phyloP scores from a whole-genome alignment of 2,888 invertebrate genomes.

The Hyppa rectilinea region DNA sequence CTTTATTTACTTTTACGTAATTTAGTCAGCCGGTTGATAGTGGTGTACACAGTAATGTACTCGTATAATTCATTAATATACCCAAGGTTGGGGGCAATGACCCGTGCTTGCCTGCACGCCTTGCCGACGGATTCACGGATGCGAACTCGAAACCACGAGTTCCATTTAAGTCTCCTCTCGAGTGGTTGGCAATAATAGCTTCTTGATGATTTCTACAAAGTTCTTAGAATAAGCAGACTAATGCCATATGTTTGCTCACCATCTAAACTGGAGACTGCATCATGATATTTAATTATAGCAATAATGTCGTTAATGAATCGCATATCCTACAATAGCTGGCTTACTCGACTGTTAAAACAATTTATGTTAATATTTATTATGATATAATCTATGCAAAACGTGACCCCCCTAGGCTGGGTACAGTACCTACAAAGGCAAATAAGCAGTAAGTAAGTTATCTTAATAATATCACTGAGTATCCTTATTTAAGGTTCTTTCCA shows the following conservation, averaged over 20 bases:
- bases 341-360: slow-evolving; percentile 23
- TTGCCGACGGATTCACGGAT: not conserved
- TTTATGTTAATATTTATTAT: slow-evolving; percentile 22
- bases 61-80: not conserved
- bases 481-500: not conserved
- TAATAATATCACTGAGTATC: not conserved
- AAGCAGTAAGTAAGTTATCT: slow-evolving; percentile 1
- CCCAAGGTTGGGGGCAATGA: not conserved
- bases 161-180: not conserved
- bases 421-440: slow-evolving; percentile 3
- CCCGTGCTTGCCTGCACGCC: not conserved
- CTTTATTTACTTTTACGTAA: not conserved
- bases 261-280: slow-evolving; percentile 20
- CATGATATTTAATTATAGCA: slow-evolving; percentile 13
- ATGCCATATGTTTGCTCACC: not conserved
- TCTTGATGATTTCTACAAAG: not conserved
- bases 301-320: not conserved
- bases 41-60: not conserved
- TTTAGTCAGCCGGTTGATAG: not conserved
- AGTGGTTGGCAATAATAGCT: not conserved
- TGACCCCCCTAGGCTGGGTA: not conserved
- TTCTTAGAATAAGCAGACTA: slow-evolving; percentile 20
- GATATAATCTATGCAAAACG: slow-evolving; percentile 5
- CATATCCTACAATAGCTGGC: not conserved
- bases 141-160: not conserved